These are phyloP conservation scores for Tamandua tetradactyla DNA, from an alignment of 2,797 vertebrate genomes.

Conservation along the genomic window DNA sequence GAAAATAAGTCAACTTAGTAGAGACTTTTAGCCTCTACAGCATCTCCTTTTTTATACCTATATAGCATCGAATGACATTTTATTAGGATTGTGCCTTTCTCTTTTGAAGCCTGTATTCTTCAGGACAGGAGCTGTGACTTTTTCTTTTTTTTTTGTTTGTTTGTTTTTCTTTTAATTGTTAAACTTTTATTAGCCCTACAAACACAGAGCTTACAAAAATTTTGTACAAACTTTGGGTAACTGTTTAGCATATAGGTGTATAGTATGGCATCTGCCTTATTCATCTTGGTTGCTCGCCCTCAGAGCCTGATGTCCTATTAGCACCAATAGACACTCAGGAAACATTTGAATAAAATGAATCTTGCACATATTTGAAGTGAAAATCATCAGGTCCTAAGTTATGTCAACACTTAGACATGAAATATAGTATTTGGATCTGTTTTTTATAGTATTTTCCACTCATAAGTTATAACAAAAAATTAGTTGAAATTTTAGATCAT, in stretches of 20 bases:
- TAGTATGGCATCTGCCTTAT: too few species aligned
- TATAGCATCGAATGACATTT: background rate
- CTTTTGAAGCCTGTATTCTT: background rate
- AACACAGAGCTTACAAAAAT: too few species aligned
- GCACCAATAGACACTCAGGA: background rate
- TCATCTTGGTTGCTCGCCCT: background rate
- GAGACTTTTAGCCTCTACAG: background rate
- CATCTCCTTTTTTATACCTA: background rate
- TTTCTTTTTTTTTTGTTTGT: too few species aligned
- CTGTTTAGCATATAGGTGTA: too few species aligned
- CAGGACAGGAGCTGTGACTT: background rate
- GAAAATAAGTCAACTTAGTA: background rate
- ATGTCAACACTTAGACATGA: background rate
- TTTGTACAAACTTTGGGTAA: too few species aligned
- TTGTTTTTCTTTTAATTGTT: too few species aligned
- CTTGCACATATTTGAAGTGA: background rate
- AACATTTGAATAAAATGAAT: slow-evolving; percentile 32
- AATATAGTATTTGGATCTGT: background rate
- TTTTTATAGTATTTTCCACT: background rate
- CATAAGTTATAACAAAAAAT: slow-evolving; percentile 7
- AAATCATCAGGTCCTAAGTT: background rate
- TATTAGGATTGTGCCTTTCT: background rate
- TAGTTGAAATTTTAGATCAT: slow-evolving; percentile 13
- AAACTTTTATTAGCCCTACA: too few species aligned
- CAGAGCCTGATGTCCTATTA: background rate